Conservation (phyloP, 2,797 vertebrate genomes). For the Chelonia mydas region DNA sequence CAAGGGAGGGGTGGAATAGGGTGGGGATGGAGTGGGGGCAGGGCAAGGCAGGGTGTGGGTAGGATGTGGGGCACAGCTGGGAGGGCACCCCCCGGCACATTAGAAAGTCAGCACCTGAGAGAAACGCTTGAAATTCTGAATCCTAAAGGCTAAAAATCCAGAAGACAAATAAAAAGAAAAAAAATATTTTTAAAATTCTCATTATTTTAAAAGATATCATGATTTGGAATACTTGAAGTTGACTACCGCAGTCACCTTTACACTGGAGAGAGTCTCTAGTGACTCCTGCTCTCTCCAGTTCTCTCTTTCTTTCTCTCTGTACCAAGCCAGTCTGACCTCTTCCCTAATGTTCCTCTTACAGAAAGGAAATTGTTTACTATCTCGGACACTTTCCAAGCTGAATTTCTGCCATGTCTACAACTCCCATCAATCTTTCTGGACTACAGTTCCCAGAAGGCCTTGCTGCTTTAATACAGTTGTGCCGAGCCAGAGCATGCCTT, state of each 20-base stretch:
- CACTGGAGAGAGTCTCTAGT: not conserved
- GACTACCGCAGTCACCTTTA: no score
- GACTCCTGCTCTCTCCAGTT: not conserved
- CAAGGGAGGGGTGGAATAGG: no score
- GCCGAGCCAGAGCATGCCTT: not conserved
- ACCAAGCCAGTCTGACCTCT: not conserved
- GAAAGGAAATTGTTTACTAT: not conserved
- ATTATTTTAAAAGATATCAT: no score
- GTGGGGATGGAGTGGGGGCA: no score
- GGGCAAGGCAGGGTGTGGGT: no score
- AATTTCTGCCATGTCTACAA: not conserved
- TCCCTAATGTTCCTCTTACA: not conserved
- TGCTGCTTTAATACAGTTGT: not conserved
- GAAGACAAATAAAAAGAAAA: not conserved
- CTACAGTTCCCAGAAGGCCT: not conserved
- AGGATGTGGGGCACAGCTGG: no score
- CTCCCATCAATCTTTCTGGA: not conserved
- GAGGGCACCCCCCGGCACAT: no score
- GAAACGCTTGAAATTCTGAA: not conserved
- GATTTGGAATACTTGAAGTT: no score
- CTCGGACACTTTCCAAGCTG: not conserved
- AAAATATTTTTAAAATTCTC: not conserved
- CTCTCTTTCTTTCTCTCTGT: no score
- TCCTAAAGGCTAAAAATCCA: not conserved
- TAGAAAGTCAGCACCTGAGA: no score